Evolutionary conservation across 2,113 vertebrate genomes (phyloP), one percentile per base, ranked within the genome.

Genomic region (Otus sunia): DNA sequence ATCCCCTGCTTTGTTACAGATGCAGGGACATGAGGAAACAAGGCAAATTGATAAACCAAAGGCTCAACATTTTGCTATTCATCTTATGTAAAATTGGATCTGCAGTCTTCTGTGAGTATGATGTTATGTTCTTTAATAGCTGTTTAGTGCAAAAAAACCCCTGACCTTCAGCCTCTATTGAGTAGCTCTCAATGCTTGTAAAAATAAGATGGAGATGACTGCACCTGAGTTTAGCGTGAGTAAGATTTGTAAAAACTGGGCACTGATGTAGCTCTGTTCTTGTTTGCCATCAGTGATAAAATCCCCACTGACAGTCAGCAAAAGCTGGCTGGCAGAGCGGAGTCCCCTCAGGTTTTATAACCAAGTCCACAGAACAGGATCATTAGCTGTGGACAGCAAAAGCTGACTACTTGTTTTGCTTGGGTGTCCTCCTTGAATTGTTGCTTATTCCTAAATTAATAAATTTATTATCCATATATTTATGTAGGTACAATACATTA

Each of bases 1-100:
- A 90, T 94, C 19, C n/a, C 19, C 71, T 92, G 56, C 96, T 86
- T 84, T 83, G 72, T 73, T 88, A 49, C 81, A 88, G 80, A 43
- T 69, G 29, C 15, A 16, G 43, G 52, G 80, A 91, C 49, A 22
- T 12, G n/a, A 62, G 60, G 67, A 53, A 80, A 84, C 2, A 2
- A 86, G 89, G 74, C 16, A 32, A 75, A 72, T 2, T 37, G 94
- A 69, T 77, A 79, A 90, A 91, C 72, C 81, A 59, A 73, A 86
- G 58, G 49, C 79, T 85, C 79, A 34, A 13, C 1, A 0, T 56
- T 92, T 96, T 92, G 66, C 19, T 72, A 12, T 75, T 94, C 19
- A 52, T 90, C 36, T 77, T 83, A 21, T 20, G 63, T 68, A 92
- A 81, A 88, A 86, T 10, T n/a, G 72, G 55, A 52, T 59, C 69